Evolutionary conservation across 2,888 invertebrate species (phyloP).

Genomic region (Trichogramma dendrolimi): DNA sequence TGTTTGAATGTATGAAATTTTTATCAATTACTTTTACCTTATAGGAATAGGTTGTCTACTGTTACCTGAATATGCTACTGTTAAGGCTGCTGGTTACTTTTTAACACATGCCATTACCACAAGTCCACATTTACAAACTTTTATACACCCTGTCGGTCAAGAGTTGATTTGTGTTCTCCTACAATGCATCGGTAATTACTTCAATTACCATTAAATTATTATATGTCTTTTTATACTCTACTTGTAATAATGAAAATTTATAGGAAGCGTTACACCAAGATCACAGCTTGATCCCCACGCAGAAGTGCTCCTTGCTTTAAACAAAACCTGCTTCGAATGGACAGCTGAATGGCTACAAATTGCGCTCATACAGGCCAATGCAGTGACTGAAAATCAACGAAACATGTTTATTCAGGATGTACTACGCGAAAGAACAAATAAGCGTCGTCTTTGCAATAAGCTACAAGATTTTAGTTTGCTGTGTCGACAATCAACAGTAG

Average conservation of each 20-base stretch:
- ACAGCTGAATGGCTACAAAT: slow-evolving; percentile 59
- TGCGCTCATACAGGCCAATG: slow-evolving; percentile 51
- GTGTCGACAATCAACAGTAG: slow-evolving; percentile 16
- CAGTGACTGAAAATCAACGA: slow-evolving; percentile 36
- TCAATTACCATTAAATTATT: slow-evolving; percentile 1
- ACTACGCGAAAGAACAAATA: slow-evolving; percentile 35
- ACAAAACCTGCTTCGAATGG: slow-evolving; percentile 65
- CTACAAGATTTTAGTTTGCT: slow-evolving; percentile 39
- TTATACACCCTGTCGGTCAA: slow-evolving; percentile 61
- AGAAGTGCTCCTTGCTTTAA: slow-evolving; percentile 63
- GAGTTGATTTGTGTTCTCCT: slow-evolving; percentile 59
- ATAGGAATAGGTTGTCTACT: slow-evolving; percentile 60
- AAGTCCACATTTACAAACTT: slow-evolving; percentile 53
- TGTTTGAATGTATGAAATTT: background rate
- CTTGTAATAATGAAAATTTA: slow-evolving; percentile 6
- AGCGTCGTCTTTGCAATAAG: slow-evolving; percentile 33
- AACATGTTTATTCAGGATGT: slow-evolving; percentile 37
- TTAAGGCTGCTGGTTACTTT: slow-evolving; percentile 61
- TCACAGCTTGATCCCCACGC: slow-evolving; percentile 60
- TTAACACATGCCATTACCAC: slow-evolving; percentile 60
- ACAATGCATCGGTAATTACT: slow-evolving; percentile 55
- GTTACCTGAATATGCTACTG: slow-evolving; percentile 60
- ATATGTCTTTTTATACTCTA: background rate
- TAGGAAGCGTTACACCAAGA: slow-evolving; percentile 61
- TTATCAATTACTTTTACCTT: slow-evolving; percentile 23